phyloP scores from a whole-genome alignment of 1,140 invertebrate species.

The Plodia interpunctella region DNA sequence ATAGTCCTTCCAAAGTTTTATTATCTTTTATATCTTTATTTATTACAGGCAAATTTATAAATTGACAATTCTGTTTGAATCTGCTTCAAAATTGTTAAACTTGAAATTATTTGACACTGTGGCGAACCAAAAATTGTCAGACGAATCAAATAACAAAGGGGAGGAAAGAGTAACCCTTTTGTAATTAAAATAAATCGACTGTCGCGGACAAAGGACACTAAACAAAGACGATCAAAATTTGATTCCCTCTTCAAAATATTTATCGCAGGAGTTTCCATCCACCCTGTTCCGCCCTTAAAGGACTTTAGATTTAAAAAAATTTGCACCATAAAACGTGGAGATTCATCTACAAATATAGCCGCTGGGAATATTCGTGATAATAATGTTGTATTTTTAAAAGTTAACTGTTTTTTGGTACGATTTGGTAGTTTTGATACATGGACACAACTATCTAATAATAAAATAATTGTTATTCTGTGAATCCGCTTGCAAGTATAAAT shows the following conservation, averaged over 20 bases:
- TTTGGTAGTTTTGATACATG: too few species aligned
- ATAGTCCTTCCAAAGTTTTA: too few species aligned
- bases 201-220: neutral
- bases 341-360: too few species aligned
- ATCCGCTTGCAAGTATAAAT: too few species aligned
- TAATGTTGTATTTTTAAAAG: too few species aligned
- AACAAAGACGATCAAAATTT: slow-evolving; percentile 6
- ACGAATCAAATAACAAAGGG: slow-evolving; percentile 3
- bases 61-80: neutral
- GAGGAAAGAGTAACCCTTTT: slow-evolving; percentile 1
- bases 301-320: neutral
- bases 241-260: neutral
- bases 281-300: neutral
- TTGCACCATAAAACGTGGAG: too few species aligned
- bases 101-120: neutral
- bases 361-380: too few species aligned
- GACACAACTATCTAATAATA: too few species aligned
- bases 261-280: neutral
- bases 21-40: too few species aligned
- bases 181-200: slow-evolving; percentile 5
- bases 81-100: neutral
- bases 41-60: too few species aligned
- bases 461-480: too few species aligned
- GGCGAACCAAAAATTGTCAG: neutral
- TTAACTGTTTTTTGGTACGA: too few species aligned